Base-by-base conservation (phyloP, 2,888 invertebrate species). In the Parnassius smintheus region DNA sequence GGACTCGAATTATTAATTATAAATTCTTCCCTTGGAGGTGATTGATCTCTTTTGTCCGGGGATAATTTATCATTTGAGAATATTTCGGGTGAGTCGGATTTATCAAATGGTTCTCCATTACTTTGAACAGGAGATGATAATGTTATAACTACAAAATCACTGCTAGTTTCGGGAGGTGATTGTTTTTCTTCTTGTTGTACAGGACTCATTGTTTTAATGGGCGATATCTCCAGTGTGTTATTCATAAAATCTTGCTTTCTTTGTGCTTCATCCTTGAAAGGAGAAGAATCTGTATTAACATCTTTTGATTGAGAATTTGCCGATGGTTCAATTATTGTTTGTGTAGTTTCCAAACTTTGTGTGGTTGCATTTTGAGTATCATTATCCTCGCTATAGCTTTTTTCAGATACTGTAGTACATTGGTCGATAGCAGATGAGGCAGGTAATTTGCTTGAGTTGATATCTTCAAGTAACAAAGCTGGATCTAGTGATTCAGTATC, bases 161-260 rank as follows among this genome's bases (percentile, higher is more conserved):
- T 78, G 56, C 81, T 86, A 2, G 78, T 83, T 60, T 89, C 88
- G 2, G 85, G 85, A 2, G 85, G 77, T 9, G 82, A 82, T 10
- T 83, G 79, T 51, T 78, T 81, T 53, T 85, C 77, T 7, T 81
- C 80, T 9, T 81, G 80, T 64, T 74, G 75, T 42, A 86, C 75
- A 2, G 91, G 90, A 63, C 89, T 89, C 73, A 86, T 74, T 2
- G 76, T 80, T 77, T 91, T 91, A 64, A 94, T 94, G 0, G 94
- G 94, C 1, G 94, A 94, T 77, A 94, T 93, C 75, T 94, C 92
- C 18, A 91, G 69, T 9, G 94, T 94, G 66, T 90, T 89, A 70
- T 92, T 91, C 13, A 94, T 75, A 64, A 94, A 92, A 75, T 94
- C 93, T 72, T 86, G 80, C 63, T 92, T 88, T 68, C 90, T 84